These are phyloP conservation scores for Paguma larvata DNA, from an alignment of 2,797 vertebrate species.

Conservation along the genomic window DNA sequence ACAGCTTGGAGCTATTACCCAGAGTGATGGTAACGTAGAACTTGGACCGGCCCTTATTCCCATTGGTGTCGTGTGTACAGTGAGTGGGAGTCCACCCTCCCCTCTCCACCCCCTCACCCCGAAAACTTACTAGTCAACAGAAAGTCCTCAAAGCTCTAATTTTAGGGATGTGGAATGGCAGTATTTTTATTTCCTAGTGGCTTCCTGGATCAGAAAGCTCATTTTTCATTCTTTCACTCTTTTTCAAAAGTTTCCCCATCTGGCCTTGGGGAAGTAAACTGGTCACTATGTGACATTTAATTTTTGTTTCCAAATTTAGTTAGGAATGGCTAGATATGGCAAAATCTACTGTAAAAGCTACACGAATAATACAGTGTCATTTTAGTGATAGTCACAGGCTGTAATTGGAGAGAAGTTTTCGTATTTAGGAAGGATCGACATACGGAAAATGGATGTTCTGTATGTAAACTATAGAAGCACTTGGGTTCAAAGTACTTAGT, in stretches of 20 bases:
- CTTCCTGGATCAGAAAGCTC: slow-evolving; percentile 84
- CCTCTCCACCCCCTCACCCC: background rate
- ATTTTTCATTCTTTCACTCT: slow-evolving; percentile 81
- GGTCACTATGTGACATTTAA: slow-evolving; percentile 72
- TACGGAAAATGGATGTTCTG: slow-evolving; percentile 48
- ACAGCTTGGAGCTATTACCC: slow-evolving; percentile 91
- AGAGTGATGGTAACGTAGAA: slow-evolving; percentile 87
- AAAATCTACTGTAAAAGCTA: slow-evolving; percentile 36
- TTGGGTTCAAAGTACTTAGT: slow-evolving; percentile 51
- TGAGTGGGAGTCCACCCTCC: slow-evolving; percentile 85
- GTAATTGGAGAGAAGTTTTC: slow-evolving; percentile 48
- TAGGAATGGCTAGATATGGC: slow-evolving; percentile 25
- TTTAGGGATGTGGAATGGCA: slow-evolving; percentile 75
- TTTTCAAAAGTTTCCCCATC: slow-evolving; percentile 76
- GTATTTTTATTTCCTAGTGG: slow-evolving; percentile 83
- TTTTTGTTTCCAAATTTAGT: slow-evolving; percentile 72
- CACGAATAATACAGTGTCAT: background rate
- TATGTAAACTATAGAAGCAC: background rate
- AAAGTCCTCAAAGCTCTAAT: slow-evolving; percentile 71
- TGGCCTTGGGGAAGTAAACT: slow-evolving; percentile 74
- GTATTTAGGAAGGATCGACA: slow-evolving; percentile 37
- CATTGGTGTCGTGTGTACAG: slow-evolving; percentile 87
- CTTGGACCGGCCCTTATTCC: slow-evolving; percentile 88
- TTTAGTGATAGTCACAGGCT: slow-evolving; percentile 46
- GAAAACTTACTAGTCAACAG: slow-evolving; percentile 66